phyloP scores from a whole-genome alignment of 2,888 invertebrate species.

The Baccha elongata region DNA sequence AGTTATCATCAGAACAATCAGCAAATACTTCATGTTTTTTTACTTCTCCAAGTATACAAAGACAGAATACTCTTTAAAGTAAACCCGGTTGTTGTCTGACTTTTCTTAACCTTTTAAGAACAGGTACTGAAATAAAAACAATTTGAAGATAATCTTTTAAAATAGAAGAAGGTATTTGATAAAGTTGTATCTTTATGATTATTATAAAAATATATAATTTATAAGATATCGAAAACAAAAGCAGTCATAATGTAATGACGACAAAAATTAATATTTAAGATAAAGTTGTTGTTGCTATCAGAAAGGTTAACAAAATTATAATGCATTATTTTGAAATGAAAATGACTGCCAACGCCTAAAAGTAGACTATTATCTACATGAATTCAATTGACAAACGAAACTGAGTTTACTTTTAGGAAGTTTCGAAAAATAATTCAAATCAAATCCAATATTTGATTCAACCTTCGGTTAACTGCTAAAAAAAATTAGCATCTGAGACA shows the following conservation, averaged over 20 bases:
- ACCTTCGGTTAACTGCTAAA: too few relatives aligned
- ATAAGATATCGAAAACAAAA: neutral
- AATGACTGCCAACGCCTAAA: neutral
- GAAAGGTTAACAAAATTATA: too few relatives aligned
- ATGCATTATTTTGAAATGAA: neutral
- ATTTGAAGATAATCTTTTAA: neutral
- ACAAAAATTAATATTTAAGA: neutral
- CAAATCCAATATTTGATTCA: too few relatives aligned
- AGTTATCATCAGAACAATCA: neutral
- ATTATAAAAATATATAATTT: too few relatives aligned
- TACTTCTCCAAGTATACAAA: neutral
- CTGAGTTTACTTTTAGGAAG: too few relatives aligned
- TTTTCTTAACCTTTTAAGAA: neutral
- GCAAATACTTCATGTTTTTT: conserved; percentile 2
- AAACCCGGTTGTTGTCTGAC: neutral
- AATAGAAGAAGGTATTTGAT: neutral
- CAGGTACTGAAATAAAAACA: neutral
- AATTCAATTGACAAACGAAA: too few relatives aligned
- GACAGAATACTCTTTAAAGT: neutral
- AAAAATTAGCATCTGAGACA: too few relatives aligned
- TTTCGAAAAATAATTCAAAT: too few relatives aligned
- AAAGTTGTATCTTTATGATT: neutral
- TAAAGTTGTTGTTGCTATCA: neutral
- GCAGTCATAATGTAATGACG: neutral
- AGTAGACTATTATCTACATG: neutral